Base-by-base conservation (phyloP, 2,113 vertebrate genomes). In the Nothocercus nigrocapillus region DNA sequence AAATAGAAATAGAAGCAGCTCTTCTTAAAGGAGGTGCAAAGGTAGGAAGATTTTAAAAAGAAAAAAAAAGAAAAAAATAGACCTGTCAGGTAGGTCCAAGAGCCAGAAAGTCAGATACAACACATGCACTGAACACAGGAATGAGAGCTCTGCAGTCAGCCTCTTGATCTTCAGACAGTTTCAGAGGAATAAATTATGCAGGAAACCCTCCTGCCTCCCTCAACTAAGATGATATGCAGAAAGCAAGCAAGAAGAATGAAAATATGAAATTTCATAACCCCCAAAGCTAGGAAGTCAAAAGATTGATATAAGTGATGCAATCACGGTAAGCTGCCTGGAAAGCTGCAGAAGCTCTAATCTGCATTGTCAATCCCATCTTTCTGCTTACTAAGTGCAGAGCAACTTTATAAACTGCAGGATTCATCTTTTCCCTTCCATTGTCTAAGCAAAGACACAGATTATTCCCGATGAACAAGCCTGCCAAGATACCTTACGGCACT, bases 121-220 rank as follows among this genome's bases (percentile, higher is more conserved):
- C 9, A 2, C 44, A 40, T 4, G 49, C 63, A 53, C 68, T 73
- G 70, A 62, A 81, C 91, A 76, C 53, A 34, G 69, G n/a, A 73
- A 78, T 32, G 28, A 92, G 54, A 79, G 75, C 74, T 82, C 63
- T 86, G 92, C 47, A 84, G 44, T 94, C 6, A 27, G 17, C 11
- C 81, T 87, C 95, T 93, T 92, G 44, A 96, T 96, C 86, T 94
- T 89, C 76, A 95, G 44, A 61, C 25, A 53, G 53, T 64, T 92
- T 73, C 90, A 73, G 81, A 49, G 42, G 8, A 85, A 49, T 51
- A 77, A 80, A 67, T 86, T 66, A 63, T 51, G 77, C 81, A 93
- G 83, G 58, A 30, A 87, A 76, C 45, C 25, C 85, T 86, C 87
- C 79, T 85, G 70, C 32, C 49, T 93, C 77, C 69, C 77, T 85